phyloP scores from a whole-genome alignment of 2,797 vertebrate species.

The Coluber constrictor region DNA sequence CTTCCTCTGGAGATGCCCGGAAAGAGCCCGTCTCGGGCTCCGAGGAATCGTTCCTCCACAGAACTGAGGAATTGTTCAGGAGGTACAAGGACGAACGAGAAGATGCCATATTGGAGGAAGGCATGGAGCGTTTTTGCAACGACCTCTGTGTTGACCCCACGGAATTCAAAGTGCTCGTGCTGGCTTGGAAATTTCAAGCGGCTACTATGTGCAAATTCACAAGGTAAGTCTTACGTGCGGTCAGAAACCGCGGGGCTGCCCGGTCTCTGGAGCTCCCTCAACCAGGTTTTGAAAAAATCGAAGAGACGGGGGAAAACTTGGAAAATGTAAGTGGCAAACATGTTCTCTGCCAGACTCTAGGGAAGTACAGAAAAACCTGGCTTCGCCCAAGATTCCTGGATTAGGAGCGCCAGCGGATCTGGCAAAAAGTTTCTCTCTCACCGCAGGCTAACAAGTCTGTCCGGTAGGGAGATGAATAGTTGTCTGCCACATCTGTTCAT shows the following conservation, averaged over 20 bases:
- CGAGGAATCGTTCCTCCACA: constrained; percentile 83
- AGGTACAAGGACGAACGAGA: constrained; percentile 94
- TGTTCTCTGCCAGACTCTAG: not conserved
- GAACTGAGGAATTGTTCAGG: constrained; percentile 88
- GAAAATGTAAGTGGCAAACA: not conserved
- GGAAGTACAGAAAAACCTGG: not conserved
- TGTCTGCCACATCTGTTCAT: no score
- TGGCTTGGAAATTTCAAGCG: constrained; percentile 99
- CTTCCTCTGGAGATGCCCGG: constrained; percentile 73
- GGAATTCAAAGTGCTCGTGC: constrained; percentile 94
- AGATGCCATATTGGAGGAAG: constrained; percentile 95
- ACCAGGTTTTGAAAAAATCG: not conserved
- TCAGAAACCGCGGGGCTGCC: not conserved
- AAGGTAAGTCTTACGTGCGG: constrained; percentile 77
- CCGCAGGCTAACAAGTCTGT: no score
- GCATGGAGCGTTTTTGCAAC: constrained; percentile 96
- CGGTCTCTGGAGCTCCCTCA: not conserved
- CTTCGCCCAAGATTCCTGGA: not conserved
- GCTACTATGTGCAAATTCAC: constrained; percentile 99
- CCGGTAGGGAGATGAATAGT: no score
- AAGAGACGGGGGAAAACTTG: not conserved
- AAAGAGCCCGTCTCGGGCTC: constrained; percentile 73
- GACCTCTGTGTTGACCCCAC: constrained; percentile 96
- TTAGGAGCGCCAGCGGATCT: no score
- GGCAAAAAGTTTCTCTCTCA: no score